Conservation (phyloP, 2,888 invertebrate genomes). For the Idaea aversata region DNA sequence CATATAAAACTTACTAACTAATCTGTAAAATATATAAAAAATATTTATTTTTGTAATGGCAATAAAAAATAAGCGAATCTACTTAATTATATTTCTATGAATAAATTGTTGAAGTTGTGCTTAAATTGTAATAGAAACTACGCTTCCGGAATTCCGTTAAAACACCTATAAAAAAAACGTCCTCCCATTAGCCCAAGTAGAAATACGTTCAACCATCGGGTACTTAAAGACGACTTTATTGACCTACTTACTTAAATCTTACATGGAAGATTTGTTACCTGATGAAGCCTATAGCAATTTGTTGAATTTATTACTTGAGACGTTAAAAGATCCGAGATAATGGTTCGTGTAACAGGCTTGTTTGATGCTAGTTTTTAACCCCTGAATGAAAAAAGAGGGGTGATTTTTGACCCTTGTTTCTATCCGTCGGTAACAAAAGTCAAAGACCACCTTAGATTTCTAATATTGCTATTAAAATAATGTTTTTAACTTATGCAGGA, state of each 20-base stretch:
- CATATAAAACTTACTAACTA: too few relatives aligned
- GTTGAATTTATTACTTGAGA: constrained; percentile 21
- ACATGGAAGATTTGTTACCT: constrained; percentile 25
- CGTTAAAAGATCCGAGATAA: constrained; percentile 21
- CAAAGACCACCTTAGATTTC: too few relatives aligned
- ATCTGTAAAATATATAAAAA: too few relatives aligned
- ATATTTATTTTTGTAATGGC: too few relatives aligned
- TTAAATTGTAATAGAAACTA: not conserved
- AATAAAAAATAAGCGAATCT: not conserved
- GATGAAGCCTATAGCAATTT: constrained; percentile 24
- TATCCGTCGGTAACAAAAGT: too few relatives aligned
- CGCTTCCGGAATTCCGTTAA: not conserved
- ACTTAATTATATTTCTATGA: not conserved
- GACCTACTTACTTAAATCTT: constrained; percentile 25
- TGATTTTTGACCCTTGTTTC: too few relatives aligned
- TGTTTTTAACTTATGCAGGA: too few relatives aligned
- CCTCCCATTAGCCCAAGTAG: not conserved
- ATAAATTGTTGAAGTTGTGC: not conserved
- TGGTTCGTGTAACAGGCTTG: constrained; percentile 8
- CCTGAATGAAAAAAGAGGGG: not conserved
- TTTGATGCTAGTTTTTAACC: not conserved
- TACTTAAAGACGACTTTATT: constrained; percentile 9
- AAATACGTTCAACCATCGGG: not conserved
- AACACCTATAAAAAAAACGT: not conserved
- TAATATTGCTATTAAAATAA: too few relatives aligned